Evolutionary conservation across 1,140 invertebrate genomes (phyloP).

Genomic region (Kradibia gibbosae): DNA sequence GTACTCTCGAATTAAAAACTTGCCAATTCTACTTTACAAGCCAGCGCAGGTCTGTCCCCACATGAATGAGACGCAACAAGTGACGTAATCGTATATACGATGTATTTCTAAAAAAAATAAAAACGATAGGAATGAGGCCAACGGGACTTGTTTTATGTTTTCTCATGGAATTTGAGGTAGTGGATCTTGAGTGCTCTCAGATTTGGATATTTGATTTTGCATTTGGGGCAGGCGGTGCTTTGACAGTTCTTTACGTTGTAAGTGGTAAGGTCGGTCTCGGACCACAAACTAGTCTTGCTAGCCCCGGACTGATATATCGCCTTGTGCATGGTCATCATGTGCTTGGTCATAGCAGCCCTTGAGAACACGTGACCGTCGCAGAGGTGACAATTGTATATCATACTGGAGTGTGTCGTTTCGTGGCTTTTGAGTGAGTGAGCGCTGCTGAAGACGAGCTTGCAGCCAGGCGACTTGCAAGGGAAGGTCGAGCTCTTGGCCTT

Average conservation of each 20-base stretch:
- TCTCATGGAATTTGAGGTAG: conserved; percentile 67
- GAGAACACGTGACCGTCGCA: conserved; percentile 65
- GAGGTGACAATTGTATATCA: conserved; percentile 64
- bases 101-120: too few relatives aligned
- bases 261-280: conserved; percentile 59
- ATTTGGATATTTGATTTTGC: conserved; percentile 69
- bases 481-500: conserved; percentile 47
- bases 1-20: conserved; percentile 9
- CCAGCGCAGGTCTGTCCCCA: background rate
- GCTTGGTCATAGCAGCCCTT: conserved; percentile 58
- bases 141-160: background rate
- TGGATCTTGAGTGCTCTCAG: conserved; percentile 69
- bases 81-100: background rate
- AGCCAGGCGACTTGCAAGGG: conserved; percentile 54
- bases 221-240: conserved; percentile 62
- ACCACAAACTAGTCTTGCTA: conserved; percentile 56
- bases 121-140: conserved; percentile 10
- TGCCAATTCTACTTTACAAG: conserved; percentile 15
- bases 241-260: conserved; percentile 62
- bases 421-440: conserved; percentile 53
- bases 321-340: conserved; percentile 63
- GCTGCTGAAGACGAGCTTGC: conserved; percentile 57
- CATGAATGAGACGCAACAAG: conserved; percentile 3
- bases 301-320: conserved; percentile 54
- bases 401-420: conserved; percentile 58